Base-by-base conservation (phyloP, 2,888 invertebrate species). In the Miltochrista miniata region DNA sequence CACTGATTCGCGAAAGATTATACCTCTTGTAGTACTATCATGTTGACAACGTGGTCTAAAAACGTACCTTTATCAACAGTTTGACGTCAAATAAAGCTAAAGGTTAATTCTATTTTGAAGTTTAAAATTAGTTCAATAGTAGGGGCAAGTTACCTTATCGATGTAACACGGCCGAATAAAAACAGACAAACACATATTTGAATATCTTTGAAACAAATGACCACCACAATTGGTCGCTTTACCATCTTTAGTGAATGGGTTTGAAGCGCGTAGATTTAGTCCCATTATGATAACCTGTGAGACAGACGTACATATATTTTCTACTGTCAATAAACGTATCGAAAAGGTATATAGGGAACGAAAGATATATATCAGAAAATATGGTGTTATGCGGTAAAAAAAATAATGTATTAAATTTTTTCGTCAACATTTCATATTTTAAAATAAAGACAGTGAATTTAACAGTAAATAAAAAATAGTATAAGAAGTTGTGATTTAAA, bases 121-220 rank as follows among this genome's bases (percentile, higher is more conserved):
- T 38, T 38, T 11, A 8, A 38, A 44, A 45, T 59, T 69, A 68
- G 56, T 57, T 41, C 51, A 48, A 37, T 64, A 40, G 72, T 72
- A 69, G 30, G 39, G 5, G 5, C 18, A 18, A 31, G 45, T 44
- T 48, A 59, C 57, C 54, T 58, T 61, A 68, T 64, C 60, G 59
- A 45, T 67, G 59, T 64, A 64, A 66, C 46, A 12, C 67, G 51
- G 36, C 70, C 41, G 53, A 68, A 64, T 72, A 37, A 42, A 68
- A 47, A 46, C 10, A 15, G n/a, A 12, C 30, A 7, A 36, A 7
- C 39, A 11, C 14, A 9, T 48, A 37, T 48, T 47, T 54, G 56
- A 46, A 47, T 46, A 45, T 40, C 46, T 29, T 45, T 15, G 45
- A 38, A 55, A 47, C 36, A 31, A 8, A 14, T 2, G 18, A n/a